Conservation (phyloP, 2,888 invertebrate species). For the Blomia tropicalis region DNA sequence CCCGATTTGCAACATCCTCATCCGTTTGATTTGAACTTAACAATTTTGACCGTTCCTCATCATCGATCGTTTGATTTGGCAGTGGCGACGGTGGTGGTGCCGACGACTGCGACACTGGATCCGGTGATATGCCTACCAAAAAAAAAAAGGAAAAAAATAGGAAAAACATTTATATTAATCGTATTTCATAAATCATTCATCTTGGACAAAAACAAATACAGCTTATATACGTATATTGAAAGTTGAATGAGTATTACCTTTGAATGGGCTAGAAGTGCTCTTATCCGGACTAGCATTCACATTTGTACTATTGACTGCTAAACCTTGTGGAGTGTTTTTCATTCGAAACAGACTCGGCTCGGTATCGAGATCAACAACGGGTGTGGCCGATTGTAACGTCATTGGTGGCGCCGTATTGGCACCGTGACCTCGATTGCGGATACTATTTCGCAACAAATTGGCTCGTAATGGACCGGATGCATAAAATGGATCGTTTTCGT, state of each 20-base stretch:
- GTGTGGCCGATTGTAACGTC: background rate
- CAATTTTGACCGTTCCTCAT: background rate
- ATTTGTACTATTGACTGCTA: too few species aligned
- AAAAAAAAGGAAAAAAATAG: too few species aligned
- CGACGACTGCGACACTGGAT: too few species aligned
- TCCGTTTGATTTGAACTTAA: background rate
- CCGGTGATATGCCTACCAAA: background rate
- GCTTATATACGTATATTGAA: background rate
- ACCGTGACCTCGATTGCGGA: background rate
- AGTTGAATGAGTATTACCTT: background rate
- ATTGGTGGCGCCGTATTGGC: background rate
- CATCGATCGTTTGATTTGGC: background rate
- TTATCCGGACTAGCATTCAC: background rate
- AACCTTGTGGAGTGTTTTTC: background rate
- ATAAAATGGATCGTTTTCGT: background rate
- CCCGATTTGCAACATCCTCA: background rate
- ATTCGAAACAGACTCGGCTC: background rate
- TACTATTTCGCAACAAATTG: background rate
- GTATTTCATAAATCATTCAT: too few species aligned
- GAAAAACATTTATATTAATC: too few species aligned
- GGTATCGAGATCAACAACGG: constrained; percentile 24
- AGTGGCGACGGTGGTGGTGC: background rate
- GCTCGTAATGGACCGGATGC: background rate
- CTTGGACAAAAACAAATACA: too few species aligned
- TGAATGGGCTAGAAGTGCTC: background rate